Percentiles rank a stretch among this genome's conserved stretches.
Evolutionary conservation across 2,113 vertebrate species (phyloP).

Genomic region (Smithornis capensis): DNA sequence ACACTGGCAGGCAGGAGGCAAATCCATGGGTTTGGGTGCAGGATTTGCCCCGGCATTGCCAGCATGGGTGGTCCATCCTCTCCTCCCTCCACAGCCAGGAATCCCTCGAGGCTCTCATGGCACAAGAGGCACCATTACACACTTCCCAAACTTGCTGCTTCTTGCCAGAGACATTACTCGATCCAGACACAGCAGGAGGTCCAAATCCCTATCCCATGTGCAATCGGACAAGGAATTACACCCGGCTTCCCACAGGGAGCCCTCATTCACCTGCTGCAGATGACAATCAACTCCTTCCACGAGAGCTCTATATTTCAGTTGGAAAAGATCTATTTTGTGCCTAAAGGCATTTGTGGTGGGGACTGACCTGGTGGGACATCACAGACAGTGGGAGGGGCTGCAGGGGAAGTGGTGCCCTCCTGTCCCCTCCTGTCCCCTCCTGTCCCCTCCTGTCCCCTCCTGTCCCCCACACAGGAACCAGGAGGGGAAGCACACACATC

Average conservation of each 20-base stretch:
- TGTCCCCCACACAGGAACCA: neutral
- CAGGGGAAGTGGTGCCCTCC: neutral
- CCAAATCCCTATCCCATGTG: neutral
- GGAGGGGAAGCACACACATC: neutral
- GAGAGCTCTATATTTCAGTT: fast-evolving
- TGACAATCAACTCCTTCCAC: fast-evolving
- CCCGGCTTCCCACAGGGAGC: fast-evolving
- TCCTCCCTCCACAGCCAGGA: neutral
- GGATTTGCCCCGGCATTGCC: neutral
- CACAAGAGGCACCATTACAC: neutral
- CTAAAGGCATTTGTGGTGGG: neutral
- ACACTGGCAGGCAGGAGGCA: neutral
- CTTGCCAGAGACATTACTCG: conserved; percentile 28
- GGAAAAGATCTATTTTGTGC: neutral
- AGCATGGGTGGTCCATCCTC: neutral
- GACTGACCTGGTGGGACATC: neutral
- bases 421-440: too few relatives aligned
- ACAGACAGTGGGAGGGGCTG: neutral
- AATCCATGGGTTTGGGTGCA: fast-evolving
- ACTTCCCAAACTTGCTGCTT: neutral
- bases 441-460: neutral
- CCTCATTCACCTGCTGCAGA: neutral
- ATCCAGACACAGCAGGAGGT: neutral
- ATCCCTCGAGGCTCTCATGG: neutral
- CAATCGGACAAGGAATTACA: neutral